A percentile compares a stretch with the other conserved stretches of the same genome.
Conservation (phyloP, 2,888 invertebrate species). For the Acleris laterana region DNA sequence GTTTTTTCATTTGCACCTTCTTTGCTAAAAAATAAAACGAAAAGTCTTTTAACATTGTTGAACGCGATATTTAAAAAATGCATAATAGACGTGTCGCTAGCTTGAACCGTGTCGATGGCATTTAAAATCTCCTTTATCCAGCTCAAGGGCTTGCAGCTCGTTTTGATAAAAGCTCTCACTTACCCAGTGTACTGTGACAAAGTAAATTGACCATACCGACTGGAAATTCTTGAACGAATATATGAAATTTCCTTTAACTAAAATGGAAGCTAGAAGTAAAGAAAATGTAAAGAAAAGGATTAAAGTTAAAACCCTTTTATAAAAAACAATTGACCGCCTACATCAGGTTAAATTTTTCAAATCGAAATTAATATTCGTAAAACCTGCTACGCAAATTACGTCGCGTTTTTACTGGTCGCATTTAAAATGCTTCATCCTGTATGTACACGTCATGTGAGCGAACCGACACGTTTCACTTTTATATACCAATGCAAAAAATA, state of each 20-base stretch:
- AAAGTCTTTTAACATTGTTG: too few relatives aligned
- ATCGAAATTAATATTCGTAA: slow-evolving; percentile 3
- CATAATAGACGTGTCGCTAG: too few relatives aligned
- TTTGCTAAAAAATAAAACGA: too few relatives aligned
- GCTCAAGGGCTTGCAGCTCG: background rate
- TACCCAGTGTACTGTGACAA: background rate
- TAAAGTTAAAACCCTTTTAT: background rate
- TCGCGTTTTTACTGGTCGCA: too few relatives aligned
- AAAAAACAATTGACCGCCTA: background rate
- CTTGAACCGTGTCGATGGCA: too few relatives aligned
- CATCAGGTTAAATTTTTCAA: background rate
- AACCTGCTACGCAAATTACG: background rate
- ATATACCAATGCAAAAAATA: slow-evolving; percentile 28
- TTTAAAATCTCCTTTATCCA: too few relatives aligned
- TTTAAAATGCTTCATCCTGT: too few relatives aligned
- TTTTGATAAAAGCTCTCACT: background rate
- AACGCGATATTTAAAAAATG: too few relatives aligned
- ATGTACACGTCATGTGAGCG: slow-evolving; percentile 5
- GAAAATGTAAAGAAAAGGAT: background rate
- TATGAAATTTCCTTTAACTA: background rate
- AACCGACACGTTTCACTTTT: slow-evolving; percentile 33
- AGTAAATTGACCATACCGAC: slow-evolving; percentile 1
- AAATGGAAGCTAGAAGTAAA: background rate
- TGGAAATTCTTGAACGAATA: slow-evolving; percentile 4
- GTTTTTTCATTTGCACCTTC: too few relatives aligned